Base-by-base conservation (phyloP, 2,888 invertebrate genomes). In the Trachelus stipa region DNA sequence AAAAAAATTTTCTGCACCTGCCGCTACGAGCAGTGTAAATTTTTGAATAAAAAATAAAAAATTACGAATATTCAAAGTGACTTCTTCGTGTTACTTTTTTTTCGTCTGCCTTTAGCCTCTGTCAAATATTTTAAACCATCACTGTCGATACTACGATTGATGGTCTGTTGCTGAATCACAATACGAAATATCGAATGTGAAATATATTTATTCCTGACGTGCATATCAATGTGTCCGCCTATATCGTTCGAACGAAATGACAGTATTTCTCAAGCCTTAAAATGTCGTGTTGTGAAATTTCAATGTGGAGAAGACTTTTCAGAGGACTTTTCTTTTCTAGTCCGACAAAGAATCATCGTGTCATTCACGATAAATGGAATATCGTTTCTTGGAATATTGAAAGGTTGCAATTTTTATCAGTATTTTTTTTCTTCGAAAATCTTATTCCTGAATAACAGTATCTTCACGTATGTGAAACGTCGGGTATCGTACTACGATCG, bases 181-280 rank as follows among this genome's bases (percentile, higher is more conserved):
- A 71, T 31, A 23, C 71, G 71, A 71, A 71, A 31, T 71, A 71
- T 31, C 71, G 31, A 71, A 71, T 71, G 71, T 12, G 71, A 71
- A 71, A 71, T 71, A 71, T 71, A 71, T 71, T 31, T 71, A 33
- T 34, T 71, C 71, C 31, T 71, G 71, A 71, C 71, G 71, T 31
- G 71, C 31, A 71, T 71, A 71, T 30, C 71, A 71, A 71, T 71
- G 31, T 34, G 71, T 34, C 31, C 12, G 31, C 31, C 71, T 71
- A 31, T 34, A 56, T 56, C 56, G 23, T 23, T 23, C 56, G 23
- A 56, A 23, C 56, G 56, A 56, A 23, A 56, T 23, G 56, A 56
- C 56, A 56, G 56, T 56, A 56, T 56, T 56, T 56, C 56, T 23
- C 56, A 23, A 56, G 56, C 56, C 56, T 56, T 23, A 56, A 23